A percentile compares a stretch with the other conserved stretches of the same genome.
phyloP scores from a whole-genome alignment of 2,797 vertebrate genomes.

The Cetoscarus ocellatus region DNA sequence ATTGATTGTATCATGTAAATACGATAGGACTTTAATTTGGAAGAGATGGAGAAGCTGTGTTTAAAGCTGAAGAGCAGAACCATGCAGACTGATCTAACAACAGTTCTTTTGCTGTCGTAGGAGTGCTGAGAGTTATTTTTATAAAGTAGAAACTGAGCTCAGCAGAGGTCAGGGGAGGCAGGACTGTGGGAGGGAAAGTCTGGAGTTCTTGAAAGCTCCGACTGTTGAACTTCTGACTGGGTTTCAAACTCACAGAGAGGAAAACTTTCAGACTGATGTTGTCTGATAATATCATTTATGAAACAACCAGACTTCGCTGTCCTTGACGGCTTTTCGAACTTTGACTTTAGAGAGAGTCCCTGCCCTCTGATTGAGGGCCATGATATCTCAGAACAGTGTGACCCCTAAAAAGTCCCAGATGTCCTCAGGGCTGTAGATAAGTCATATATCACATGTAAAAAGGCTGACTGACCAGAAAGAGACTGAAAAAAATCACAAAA shows the following conservation, averaged over 20 bases:
- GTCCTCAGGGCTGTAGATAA: no score
- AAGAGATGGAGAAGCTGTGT: not conserved
- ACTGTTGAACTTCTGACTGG: not conserved
- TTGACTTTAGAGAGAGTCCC: no score
- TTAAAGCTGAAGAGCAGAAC: not conserved
- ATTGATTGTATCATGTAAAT: no score
- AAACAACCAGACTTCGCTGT: no score
- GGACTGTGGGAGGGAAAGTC: not conserved
- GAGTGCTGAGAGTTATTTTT: not conserved
- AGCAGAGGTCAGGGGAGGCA: not conserved
- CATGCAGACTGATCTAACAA: not conserved
- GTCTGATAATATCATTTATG: not conserved
- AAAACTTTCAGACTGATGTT: not conserved
- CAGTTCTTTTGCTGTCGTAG: not conserved
- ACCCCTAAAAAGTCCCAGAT: no score
- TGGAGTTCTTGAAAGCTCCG: not conserved
- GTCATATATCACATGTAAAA: no score
- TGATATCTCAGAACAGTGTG: no score
- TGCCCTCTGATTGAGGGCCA: not conserved
- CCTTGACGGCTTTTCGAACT: no score
- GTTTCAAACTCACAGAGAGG: no score
- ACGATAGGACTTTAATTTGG: not conserved
- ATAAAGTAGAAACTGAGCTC: not conserved
- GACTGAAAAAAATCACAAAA: no score
- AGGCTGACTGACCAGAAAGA: no score